Base-by-base conservation (phyloP, 2,797 vertebrate species). In the Salarias fasciatus region DNA sequence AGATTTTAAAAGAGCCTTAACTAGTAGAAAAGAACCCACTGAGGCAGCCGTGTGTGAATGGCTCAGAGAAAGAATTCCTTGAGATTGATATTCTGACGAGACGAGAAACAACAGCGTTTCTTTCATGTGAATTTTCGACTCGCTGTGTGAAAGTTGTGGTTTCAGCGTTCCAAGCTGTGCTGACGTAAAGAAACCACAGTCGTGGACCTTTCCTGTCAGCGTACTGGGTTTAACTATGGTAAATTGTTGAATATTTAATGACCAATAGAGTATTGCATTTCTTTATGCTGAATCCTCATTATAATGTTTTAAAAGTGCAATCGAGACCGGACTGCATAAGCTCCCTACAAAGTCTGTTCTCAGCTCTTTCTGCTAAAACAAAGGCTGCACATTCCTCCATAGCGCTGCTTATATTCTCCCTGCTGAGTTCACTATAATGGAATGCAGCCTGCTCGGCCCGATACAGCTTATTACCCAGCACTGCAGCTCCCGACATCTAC, bases 341-440 rank as follows among this genome's bases (percentile, higher is more conserved):
- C 28, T 36, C 30, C 33, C n/a, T 6, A 55, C 38, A 47, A 43
- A 38, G 33, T 10, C 43, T 53, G 30, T 52, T 66, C 46, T 52
- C 42, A 31, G 57, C 33, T 41, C 47, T 49, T 47, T 75, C 57
- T 62, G 38, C 40, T 45, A 42, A 42, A 69, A 61, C 47, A 62
- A 79, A 80, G 56, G 52, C 8, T 5, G 53, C 9, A 14, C 60
- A 75, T 86, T 85, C 82, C 66, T 84, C 52, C 38, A 45, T 6
- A 76, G 68, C 0, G 4, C 51, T 80, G 75, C 75, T 77, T 80
- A 63, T 71, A 52, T 70, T 82, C 73, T 63, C 58, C 74, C 70
- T 45, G 74, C 69, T 85, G 84, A 86, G 75, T 79, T 86, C 83
- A 90, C 79, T 37, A 5, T 59, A 72, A 62, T 61, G 84, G 86